Conservation (phyloP, 2,797 vertebrate genomes). For the Pyrocephalus nanus region DNA sequence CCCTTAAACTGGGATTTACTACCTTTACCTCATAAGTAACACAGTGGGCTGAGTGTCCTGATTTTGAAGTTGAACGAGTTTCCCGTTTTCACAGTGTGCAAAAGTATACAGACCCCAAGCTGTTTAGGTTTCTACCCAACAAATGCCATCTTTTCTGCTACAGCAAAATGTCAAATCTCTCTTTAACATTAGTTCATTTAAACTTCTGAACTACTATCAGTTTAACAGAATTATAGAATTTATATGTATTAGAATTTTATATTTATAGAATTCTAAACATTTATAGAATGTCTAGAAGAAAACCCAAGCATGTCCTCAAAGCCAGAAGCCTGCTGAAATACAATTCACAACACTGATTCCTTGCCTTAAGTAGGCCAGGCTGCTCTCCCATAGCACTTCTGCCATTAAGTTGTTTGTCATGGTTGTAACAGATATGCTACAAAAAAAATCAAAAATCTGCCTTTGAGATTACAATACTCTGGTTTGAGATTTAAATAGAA, state of each 20-base stretch:
- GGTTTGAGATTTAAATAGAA: neutral
- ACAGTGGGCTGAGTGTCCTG: neutral
- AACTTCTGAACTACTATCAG: neutral
- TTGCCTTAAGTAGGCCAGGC: neutral
- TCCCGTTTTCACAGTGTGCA: neutral
- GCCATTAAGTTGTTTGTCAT: neutral
- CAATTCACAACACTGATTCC: neutral
- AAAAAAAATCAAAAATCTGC: neutral
- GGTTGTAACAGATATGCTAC: neutral
- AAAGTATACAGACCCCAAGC: neutral
- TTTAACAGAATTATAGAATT: neutral
- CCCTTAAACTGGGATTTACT: neutral
- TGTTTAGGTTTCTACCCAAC: neutral
- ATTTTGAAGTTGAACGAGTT: neutral
- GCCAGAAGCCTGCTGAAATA: neutral
- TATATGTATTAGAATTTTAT: neutral
- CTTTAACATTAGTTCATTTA: neutral
- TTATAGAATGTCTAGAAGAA: neutral
- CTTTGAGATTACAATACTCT: neutral
- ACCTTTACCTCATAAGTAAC: neutral
- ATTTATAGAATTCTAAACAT: neutral
- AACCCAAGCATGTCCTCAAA: neutral
- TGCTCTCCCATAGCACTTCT: neutral
- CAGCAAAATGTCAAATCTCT: neutral
- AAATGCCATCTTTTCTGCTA: neutral